A percentile compares a stretch with the other conserved stretches of the same genome.
Conservation (phyloP, 2,888 invertebrate genomes). For the Parnassius apollo region DNA sequence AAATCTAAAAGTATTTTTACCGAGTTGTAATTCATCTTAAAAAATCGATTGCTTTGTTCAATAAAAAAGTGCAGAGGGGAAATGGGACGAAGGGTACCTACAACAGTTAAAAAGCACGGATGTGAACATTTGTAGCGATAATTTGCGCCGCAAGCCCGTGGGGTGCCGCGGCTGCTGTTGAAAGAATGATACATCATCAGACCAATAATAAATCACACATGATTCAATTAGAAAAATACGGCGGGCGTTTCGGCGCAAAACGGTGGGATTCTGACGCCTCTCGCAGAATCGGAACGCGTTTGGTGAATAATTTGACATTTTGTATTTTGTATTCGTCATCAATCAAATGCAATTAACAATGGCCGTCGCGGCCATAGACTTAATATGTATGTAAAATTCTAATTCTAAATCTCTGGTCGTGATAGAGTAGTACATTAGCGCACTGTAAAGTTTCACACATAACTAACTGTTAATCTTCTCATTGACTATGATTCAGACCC, state of each 20-base stretch:
- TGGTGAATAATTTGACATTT: constrained; percentile 72
- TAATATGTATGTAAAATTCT: no score
- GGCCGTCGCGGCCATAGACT: background rate
- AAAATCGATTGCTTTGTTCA: constrained; percentile 54
- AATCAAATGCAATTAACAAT: constrained; percentile 71
- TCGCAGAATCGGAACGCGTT: constrained; percentile 52
- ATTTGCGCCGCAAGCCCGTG: constrained; percentile 70
- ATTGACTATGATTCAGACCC: no score
- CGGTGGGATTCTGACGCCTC: constrained; percentile 65
- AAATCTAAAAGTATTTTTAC: no score
- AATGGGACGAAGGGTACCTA: constrained; percentile 43
- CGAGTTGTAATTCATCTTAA: constrained; percentile 7
- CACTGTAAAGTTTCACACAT: constrained; percentile 7
- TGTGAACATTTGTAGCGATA: constrained; percentile 77
- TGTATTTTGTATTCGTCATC: constrained; percentile 73
- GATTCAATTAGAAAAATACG: constrained; percentile 80
- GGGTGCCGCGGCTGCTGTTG: constrained; percentile 76
- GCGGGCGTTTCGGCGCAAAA: constrained; percentile 53
- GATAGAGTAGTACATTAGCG: constrained; percentile 12
- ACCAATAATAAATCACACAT: constrained; percentile 80
- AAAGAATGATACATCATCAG: constrained; percentile 81
- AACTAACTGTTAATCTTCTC: constrained; percentile 1
- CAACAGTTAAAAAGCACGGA: constrained; percentile 70
- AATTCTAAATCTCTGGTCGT: background rate
- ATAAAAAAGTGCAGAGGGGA: constrained; percentile 66